Evolutionary conservation across 92 coral and sea anemone species (phyloP).

Genomic region (Hydrozoanthus gracilis): DNA sequence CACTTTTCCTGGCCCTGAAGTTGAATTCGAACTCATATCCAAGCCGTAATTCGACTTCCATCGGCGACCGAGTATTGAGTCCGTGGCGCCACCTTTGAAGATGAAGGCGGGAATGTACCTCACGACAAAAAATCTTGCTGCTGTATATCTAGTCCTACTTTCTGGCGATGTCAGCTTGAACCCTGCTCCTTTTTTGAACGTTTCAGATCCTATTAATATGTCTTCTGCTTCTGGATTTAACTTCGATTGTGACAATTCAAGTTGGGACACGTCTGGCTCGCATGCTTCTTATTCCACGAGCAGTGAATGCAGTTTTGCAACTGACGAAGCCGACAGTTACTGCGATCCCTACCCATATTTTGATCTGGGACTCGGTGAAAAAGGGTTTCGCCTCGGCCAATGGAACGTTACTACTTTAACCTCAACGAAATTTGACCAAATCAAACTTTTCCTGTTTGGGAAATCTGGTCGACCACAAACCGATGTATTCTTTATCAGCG

Average conservation of each 20-base stretch:
- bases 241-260: constrained; percentile 4
- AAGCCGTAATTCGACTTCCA: constrained; percentile 41
- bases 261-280: constrained; percentile 7
- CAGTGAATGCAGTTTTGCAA: neutral
- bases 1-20: constrained; percentile 40
- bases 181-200: constrained; percentile 41
- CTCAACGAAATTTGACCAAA: constrained; percentile 67
- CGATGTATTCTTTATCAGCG: constrained; percentile 57
- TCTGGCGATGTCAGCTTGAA: constrained; percentile 59
- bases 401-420: constrained; percentile 71
- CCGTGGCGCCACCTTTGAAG: constrained; percentile 45
- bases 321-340: constrained; percentile 39
- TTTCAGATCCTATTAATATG: constrained; percentile 6
- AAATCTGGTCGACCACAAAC: constrained; percentile 58
- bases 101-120: constrained; percentile 17
- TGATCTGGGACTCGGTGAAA: constrained; percentile 66
- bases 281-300: constrained; percentile 1
- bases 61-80: constrained; percentile 28
- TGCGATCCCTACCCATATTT: constrained; percentile 52
- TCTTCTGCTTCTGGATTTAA: constrained; percentile 17
- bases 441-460: constrained; percentile 58
- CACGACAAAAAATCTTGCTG: constrained; percentile 20
- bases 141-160: constrained; percentile 32
- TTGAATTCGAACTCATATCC: constrained; percentile 41
- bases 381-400: constrained; percentile 66